phyloP scores from a whole-genome alignment of 2,113 vertebrate genomes.

The Thamnophis sirtalis region DNA sequence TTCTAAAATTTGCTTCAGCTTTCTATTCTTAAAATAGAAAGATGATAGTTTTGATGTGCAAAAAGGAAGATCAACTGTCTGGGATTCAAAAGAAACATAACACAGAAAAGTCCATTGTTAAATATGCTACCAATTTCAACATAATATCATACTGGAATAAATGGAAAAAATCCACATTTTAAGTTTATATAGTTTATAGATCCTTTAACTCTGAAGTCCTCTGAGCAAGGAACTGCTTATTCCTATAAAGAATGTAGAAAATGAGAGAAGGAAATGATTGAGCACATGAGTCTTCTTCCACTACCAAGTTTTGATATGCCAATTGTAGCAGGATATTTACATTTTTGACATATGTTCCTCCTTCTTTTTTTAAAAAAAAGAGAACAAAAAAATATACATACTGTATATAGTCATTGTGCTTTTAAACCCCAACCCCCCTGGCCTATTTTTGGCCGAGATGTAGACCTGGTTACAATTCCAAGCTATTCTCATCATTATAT shows the following conservation, averaged over 20 bases:
- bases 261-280: not conserved
- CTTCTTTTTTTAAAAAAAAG: too few species aligned
- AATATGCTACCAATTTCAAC: not conserved
- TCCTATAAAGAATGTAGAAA: not conserved
- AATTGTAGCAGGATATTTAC: not conserved
- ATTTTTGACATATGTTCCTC: not conserved
- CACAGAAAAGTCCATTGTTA: not conserved
- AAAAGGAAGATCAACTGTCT: not conserved
- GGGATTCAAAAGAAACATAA: not conserved
- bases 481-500: too few species aligned
- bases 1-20: not conserved
- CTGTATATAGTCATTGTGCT: too few species aligned
- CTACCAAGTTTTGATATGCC: not conserved
- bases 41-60: not conserved
- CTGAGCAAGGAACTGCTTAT: not conserved
- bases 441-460: too few species aligned
- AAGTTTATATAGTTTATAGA: not conserved
- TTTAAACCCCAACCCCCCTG: too few species aligned
- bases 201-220: not conserved
- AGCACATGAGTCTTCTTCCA: not conserved
- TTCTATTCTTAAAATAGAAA: not conserved
- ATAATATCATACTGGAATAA: not conserved
- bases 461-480: too few species aligned
- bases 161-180: not conserved
- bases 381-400: too few species aligned